Percentiles rank a stretch among this genome's conserved stretches.
Evolutionary conservation across 1,140 invertebrate species (phyloP).

Genomic region (Philopotamus ludificatus): DNA sequence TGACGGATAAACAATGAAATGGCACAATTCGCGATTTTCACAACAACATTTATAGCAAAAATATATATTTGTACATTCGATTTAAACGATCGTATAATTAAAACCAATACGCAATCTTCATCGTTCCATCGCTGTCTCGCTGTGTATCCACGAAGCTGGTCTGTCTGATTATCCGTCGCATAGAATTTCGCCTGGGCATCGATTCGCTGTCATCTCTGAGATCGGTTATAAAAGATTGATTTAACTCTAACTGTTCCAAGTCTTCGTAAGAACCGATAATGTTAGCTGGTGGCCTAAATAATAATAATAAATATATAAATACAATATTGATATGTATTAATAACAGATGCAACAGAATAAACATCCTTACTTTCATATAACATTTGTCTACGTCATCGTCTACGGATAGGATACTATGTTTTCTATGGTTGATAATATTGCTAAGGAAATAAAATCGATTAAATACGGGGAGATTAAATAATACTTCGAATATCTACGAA

Average conservation of each 20-base stretch:
- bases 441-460: background rate
- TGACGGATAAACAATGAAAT: too few species aligned
- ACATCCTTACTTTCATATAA: too few species aligned
- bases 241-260: conserved; percentile 59
- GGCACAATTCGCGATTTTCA: background rate
- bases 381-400: too few species aligned
- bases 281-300: conserved; percentile 46
- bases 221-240: conserved; percentile 47
- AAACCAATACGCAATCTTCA: conserved; percentile 84
- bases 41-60: background rate
- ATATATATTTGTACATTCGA: conserved; percentile 2
- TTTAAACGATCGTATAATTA: conserved; percentile 48
- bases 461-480: background rate
- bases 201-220: conserved; percentile 46
- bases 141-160: conserved; percentile 77
- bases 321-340: too few species aligned
- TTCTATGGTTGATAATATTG: too few species aligned
- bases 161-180: conserved; percentile 69
- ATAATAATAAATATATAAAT: too few species aligned
- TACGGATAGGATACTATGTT: too few species aligned
- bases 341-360: too few species aligned
- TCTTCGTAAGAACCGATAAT: conserved; percentile 61
- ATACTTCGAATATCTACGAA: background rate
- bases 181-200: conserved; percentile 56
- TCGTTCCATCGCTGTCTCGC: conserved; percentile 69